phyloP scores from a whole-genome alignment of 2,888 invertebrate species.

The Tenodera sinensis region DNA sequence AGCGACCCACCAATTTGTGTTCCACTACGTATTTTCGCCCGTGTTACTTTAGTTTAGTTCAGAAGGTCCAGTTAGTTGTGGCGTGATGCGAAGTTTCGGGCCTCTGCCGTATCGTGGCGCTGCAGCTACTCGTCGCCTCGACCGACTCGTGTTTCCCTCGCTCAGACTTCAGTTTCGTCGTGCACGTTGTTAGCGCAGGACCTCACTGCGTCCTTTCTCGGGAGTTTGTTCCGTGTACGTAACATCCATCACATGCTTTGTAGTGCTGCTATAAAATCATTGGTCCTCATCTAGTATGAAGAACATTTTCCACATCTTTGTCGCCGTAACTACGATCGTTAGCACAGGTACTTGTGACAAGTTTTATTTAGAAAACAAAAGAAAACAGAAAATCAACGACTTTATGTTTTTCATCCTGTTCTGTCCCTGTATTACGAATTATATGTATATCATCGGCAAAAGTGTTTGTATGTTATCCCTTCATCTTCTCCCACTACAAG shows the following conservation, averaged over 20 bases:
- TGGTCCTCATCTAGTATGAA: background rate
- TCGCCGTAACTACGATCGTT: background rate
- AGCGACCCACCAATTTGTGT: background rate
- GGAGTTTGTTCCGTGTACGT: background rate
- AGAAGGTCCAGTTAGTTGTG: background rate
- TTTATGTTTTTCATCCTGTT: background rate
- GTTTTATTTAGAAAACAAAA: background rate
- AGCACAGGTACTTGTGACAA: background rate
- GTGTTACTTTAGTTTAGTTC: background rate
- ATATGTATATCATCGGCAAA: background rate
- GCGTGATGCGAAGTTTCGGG: background rate
- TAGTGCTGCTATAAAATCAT: background rate
- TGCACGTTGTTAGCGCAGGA: background rate
- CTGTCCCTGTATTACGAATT: background rate
- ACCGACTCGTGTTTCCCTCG: background rate
- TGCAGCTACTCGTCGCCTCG: background rate
- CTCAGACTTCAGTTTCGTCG: background rate
- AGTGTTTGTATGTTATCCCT: background rate
- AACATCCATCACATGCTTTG: background rate
- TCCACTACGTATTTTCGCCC: background rate
- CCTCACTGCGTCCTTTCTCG: background rate
- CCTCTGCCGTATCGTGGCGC: background rate
- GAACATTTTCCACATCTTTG: background rate
- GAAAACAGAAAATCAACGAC: background rate
- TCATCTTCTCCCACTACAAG: background rate